A percentile compares a stretch with the other conserved stretches of the same genome.
Evolutionary conservation across 2,797 vertebrate genomes (phyloP).

Genomic region (Acrocephalus scirpaceus): DNA sequence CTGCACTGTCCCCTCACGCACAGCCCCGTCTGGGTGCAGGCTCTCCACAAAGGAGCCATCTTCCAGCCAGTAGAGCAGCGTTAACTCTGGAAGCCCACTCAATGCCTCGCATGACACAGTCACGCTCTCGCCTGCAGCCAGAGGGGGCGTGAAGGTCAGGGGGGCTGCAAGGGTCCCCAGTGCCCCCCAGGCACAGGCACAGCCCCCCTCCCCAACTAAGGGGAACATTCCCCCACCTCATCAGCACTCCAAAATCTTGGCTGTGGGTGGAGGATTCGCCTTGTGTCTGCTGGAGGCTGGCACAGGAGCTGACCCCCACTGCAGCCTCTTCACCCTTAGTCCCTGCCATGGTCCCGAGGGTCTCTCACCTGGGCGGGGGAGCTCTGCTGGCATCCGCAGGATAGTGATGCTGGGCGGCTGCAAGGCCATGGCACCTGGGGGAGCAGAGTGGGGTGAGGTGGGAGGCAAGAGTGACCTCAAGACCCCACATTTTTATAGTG

Average conservation of each 20-base stretch:
- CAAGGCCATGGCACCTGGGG: not conserved
- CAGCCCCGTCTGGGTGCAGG: not conserved
- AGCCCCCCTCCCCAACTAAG: not conserved
- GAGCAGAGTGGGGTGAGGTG: fast-evolving
- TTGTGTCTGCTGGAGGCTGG: not conserved
- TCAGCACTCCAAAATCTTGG: not conserved
- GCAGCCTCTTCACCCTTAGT: not conserved
- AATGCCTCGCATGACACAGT: not conserved
- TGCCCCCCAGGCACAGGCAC: too few relatives aligned
- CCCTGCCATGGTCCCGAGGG: fast-evolving
- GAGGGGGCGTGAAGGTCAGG: fast-evolving
- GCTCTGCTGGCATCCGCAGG: not conserved
- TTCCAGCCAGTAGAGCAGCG: slow-evolving; percentile 40
- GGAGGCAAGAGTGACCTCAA: not conserved
- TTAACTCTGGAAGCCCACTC: not conserved
- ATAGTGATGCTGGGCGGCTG: not conserved
- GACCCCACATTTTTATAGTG: not conserved
- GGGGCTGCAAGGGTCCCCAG: not conserved
- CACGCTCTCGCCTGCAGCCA: not conserved
- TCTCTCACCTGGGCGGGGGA: not conserved
- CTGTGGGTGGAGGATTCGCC: not conserved
- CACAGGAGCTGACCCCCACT: not conserved
- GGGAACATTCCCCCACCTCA: too few relatives aligned
- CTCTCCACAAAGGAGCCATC: not conserved
- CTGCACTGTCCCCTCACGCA: not conserved